Evolutionary conservation across 2,797 vertebrate species (phyloP).

Genomic region (Etheostoma perlongum): DNA sequence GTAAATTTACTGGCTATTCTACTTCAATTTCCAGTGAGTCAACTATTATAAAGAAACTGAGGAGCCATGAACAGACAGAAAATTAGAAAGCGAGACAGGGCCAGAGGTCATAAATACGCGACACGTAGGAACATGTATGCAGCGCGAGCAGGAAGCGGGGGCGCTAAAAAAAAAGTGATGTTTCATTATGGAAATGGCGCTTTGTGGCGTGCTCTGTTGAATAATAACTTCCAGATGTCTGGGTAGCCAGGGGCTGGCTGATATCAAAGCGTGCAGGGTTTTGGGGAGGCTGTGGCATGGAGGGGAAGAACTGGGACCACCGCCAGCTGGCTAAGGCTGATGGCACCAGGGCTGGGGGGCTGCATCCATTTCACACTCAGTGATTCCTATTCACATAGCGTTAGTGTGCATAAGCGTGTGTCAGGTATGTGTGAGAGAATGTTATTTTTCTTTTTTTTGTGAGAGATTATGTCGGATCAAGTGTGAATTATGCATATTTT

Average conservation of each 20-base stretch:
- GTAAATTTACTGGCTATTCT: slow-evolving; percentile 26
- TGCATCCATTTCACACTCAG: slow-evolving; percentile 85
- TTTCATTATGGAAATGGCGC: slow-evolving; percentile 82
- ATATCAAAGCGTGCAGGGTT: slow-evolving; percentile 84
- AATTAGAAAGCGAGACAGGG: slow-evolving; percentile 23
- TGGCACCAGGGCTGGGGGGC: slow-evolving; percentile 76
- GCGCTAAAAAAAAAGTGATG: slow-evolving; percentile 77
- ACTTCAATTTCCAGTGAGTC: slow-evolving; percentile 16
- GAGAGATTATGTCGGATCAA: slow-evolving; percentile 63
- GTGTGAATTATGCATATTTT: slow-evolving; percentile 63
- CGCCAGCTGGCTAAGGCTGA: slow-evolving; percentile 82
- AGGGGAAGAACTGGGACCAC: slow-evolving; percentile 72
- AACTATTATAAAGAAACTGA: slow-evolving; percentile 11
- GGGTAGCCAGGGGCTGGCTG: slow-evolving; percentile 83
- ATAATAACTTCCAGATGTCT: slow-evolving; percentile 88
- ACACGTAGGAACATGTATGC: slow-evolving; percentile 37
- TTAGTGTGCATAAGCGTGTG: slow-evolving; percentile 57
- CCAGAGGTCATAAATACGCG: slow-evolving; percentile 47
- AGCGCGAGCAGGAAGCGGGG: slow-evolving; percentile 64
- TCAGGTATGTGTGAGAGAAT: slow-evolving; percentile 48
- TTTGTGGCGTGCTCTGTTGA: slow-evolving; percentile 82
- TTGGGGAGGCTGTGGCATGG: slow-evolving; percentile 72
- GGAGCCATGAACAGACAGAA: slow-evolving; percentile 12
- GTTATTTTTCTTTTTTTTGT: slow-evolving; percentile 41
- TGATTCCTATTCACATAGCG: slow-evolving; percentile 79